Conservation (phyloP, 2,797 vertebrate genomes). For the Enteromius fasciolatus region DNA sequence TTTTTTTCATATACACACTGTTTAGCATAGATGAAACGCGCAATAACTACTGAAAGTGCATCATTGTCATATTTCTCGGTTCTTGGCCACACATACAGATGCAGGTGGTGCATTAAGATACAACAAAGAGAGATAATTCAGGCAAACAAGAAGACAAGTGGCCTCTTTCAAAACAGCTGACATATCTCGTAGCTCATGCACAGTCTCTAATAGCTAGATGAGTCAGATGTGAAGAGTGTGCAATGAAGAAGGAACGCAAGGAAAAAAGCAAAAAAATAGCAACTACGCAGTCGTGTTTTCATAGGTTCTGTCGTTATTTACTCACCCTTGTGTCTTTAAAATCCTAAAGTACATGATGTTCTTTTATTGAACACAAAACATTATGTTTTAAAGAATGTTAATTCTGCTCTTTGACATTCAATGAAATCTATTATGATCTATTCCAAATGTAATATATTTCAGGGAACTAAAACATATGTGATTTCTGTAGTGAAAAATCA, state of each 20-base stretch:
- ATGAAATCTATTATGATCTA: neutral
- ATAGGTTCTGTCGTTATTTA: neutral
- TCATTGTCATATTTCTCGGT: neutral
- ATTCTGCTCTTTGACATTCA: neutral
- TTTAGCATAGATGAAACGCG: neutral
- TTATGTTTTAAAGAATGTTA: neutral
- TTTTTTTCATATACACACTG: conserved; percentile 21
- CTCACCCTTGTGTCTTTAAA: neutral
- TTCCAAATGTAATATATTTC: neutral
- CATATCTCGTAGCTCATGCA: conserved; percentile 19
- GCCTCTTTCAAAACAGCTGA: conserved; percentile 39
- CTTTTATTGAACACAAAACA: conserved; percentile 2
- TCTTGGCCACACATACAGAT: conserved; percentile 40
- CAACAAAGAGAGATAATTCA: conserved; percentile 45
- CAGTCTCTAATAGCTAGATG: conserved; percentile 39
- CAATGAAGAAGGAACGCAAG: neutral
- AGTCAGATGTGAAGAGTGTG: conserved; percentile 39
- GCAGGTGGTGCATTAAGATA: conserved; percentile 33
- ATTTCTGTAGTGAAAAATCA: neutral
- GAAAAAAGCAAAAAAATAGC: neutral
- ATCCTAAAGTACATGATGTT: neutral
- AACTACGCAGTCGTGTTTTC: neutral
- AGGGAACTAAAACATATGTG: too few species aligned
- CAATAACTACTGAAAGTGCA: neutral
- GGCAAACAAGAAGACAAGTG: conserved; percentile 45